Base-by-base conservation (phyloP, 2,888 invertebrate genomes). In the Chymomyza caudatula region DNA sequence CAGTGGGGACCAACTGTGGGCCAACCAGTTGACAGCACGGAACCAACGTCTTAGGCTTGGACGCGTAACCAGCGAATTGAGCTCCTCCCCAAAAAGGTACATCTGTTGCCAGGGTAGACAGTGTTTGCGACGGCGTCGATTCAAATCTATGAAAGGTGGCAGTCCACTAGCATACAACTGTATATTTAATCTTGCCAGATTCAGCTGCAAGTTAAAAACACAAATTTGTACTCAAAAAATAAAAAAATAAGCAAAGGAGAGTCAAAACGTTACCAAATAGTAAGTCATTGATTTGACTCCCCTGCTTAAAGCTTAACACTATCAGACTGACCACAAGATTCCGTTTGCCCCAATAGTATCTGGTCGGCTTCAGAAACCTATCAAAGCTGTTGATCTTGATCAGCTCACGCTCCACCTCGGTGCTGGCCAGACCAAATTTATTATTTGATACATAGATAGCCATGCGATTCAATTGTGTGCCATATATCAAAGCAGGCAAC, bases 401-500 rank as follows among this genome's bases (percentile, higher is more conserved):
- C 22, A 62, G 47, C 42, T 62, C 62, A 4, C 62, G 20, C 25
- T 62, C 62, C 5, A 62, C 37, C 17, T 62, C 62, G 13, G 43
- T 29, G 44, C 29, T 62, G 55, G 62, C 62, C 62, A 62, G 23
- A 0, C 62, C 62, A 47, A 56, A 55, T 47, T 47, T 55, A 11
- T 54, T 55, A 15, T 56, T 19, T 5, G 3, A 15, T 37, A 62
- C 20, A 56, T 62, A 62, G 13, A 62, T 56, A 49, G 56, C 56
- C 56, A 62, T 49, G 37, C 47, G 62, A 22, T 15, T 51, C 49
- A 62, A 15, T 25, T 56, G 55, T 4, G 62, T 54, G 29, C 56
- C 55, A 56, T 62, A 62, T 20, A 62, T 55, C 29, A 56, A 37
- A 37, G 62, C 62, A 0, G 62, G 62, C 49, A 62, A 37, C 3